A percentile compares a stretch with the other conserved stretches of the same genome.
phyloP scores from a whole-genome alignment of 1,140 invertebrate genomes.

The Pseudachorutes palmiensis region DNA sequence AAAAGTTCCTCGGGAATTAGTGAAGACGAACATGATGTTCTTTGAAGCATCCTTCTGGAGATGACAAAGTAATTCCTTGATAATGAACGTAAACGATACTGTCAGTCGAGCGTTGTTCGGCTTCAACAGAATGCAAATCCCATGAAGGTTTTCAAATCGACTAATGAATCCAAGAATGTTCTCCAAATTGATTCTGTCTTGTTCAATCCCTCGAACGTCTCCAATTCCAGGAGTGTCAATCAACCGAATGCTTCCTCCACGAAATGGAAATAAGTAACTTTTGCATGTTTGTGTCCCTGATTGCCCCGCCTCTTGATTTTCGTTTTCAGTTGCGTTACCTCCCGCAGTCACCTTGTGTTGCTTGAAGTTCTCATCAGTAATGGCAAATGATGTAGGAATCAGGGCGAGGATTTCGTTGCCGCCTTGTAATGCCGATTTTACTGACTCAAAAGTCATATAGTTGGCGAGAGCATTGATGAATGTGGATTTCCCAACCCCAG shows the following conservation, averaged over 20 bases:
- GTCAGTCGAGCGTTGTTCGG: constrained; percentile 35
- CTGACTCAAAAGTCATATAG: background rate
- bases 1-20: constrained; percentile 31
- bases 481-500: constrained; percentile 19
- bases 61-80: constrained; percentile 38
- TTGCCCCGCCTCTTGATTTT: constrained; percentile 9
- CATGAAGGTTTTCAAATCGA: constrained; percentile 35
- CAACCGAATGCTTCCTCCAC: constrained; percentile 25
- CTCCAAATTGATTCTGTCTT: constrained; percentile 39
- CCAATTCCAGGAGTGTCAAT: constrained; percentile 42
- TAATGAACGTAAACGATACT: constrained; percentile 38
- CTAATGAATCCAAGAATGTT: constrained; percentile 33
- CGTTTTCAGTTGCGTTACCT: background rate
- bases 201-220: constrained; percentile 36
- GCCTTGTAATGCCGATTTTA: background rate
- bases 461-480: constrained; percentile 16
- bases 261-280: constrained; percentile 12
- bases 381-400: constrained; percentile 5
- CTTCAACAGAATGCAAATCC: constrained; percentile 38
- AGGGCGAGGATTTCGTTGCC: background rate
- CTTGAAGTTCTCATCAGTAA: constrained; percentile 7
- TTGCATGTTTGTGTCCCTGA: constrained; percentile 23
- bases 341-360: background rate
- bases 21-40: constrained; percentile 40
- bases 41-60: constrained; percentile 36